Percentiles rank a stretch among this genome's conserved stretches.
Evolutionary conservation across 2,113 vertebrate species (phyloP).

Genomic region (Numenius arquata): DNA sequence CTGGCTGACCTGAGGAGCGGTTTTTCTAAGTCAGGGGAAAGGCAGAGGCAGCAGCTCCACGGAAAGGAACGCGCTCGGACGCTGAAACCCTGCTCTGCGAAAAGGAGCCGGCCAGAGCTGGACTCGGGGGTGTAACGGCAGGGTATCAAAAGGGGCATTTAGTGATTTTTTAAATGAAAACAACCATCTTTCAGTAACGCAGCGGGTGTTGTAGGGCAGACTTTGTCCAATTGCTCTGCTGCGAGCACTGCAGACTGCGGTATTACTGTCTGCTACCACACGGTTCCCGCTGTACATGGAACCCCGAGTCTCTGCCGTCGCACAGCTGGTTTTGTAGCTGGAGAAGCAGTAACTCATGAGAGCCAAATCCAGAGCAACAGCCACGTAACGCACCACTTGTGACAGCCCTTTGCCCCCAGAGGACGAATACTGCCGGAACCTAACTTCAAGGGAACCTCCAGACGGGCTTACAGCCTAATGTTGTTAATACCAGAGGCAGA

Average conservation of each 20-base stretch:
- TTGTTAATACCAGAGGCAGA: not conserved
- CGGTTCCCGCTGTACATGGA: no score
- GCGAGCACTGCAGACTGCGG: rapidly evolving
- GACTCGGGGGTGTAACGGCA: rapidly evolving
- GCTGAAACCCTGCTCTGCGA: not conserved
- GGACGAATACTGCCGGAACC: not conserved
- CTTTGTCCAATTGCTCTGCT: not conserved
- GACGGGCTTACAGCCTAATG: not conserved
- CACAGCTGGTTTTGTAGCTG: not conserved
- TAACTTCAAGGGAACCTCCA: not conserved
- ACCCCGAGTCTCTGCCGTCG: not conserved
- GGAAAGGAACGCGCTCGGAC: not conserved
- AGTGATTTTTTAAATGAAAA: not conserved
- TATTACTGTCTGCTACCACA: rapidly evolving
- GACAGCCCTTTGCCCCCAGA: rapidly evolving
- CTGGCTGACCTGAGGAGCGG: rapidly evolving
- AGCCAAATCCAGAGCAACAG: not conserved
- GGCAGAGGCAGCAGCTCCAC: not conserved
- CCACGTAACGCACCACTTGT: not conserved
- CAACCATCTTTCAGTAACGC: no score
- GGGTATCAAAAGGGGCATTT: not conserved
- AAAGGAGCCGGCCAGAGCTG: not conserved
- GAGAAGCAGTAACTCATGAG: not conserved
- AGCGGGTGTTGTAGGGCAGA: not conserved
- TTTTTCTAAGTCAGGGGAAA: not conserved